These are phyloP conservation scores for Anoncus sp. DNA, from an alignment of 2,888 invertebrate species.

Conservation along the genomic window DNA sequence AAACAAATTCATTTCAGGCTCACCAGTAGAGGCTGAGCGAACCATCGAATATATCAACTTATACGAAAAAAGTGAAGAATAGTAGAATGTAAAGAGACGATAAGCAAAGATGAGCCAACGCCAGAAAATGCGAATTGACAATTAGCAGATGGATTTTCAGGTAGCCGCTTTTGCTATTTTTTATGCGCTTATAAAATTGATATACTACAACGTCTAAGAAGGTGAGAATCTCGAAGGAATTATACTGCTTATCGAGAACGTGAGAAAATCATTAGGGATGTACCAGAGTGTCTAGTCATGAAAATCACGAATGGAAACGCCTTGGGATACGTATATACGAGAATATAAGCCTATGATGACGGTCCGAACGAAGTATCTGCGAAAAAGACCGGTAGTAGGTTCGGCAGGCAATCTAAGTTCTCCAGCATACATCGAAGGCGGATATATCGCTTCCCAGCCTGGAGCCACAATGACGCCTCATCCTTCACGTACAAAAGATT, in stretches of 20 bases:
- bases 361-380: constrained; percentile 12
- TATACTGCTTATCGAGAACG: constrained; percentile 39
- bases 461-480: constrained; percentile 17
- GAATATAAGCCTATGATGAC: constrained; percentile 20
- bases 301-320: constrained; percentile 38
- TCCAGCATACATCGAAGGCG: not conserved
- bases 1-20: too few species aligned
- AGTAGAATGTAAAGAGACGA: not conserved
- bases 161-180: not conserved
- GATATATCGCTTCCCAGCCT: constrained; percentile 19
- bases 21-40: not conserved
- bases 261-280: constrained; percentile 39
- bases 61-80: constrained; percentile 1
- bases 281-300: not conserved
- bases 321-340: not conserved
- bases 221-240: constrained; percentile 47
- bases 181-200: constrained; percentile 16
- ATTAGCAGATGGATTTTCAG: not conserved
- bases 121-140: not conserved
- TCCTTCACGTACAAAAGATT: constrained; percentile 33
- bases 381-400: constrained; percentile 23
- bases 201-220: constrained; percentile 10
- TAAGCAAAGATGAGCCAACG: not conserved
- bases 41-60: not conserved
- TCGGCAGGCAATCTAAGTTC: constrained; percentile 23